A percentile compares a stretch with the other conserved stretches of the same genome.
phyloP scores from a whole-genome alignment of 1,140 invertebrate species.

The Uloborus diversus region DNA sequence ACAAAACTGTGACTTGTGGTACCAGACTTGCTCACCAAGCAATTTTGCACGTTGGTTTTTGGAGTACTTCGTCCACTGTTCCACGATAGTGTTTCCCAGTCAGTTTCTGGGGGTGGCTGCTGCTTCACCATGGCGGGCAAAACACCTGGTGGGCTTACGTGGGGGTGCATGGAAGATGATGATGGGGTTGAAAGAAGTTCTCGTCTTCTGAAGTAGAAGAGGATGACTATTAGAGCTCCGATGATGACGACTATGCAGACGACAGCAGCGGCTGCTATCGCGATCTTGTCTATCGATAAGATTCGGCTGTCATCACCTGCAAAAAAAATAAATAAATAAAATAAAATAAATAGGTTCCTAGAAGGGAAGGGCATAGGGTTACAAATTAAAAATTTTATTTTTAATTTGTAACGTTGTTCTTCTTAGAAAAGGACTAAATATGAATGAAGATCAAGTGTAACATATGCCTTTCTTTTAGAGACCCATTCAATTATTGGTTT shows the following conservation, averaged over 20 bases:
- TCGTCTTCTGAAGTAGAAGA: constrained; percentile 84
- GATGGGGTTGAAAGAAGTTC: constrained; percentile 43
- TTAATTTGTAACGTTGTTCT: too few species aligned
- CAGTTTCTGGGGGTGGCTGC: constrained; percentile 63
- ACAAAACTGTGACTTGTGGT: constrained; percentile 21
- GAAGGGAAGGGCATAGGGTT: too few species aligned
- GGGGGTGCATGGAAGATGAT: constrained; percentile 75
- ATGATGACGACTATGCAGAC: constrained; percentile 89
- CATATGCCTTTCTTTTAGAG: too few species aligned
- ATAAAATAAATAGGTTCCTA: too few species aligned
- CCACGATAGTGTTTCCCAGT: constrained; percentile 93
- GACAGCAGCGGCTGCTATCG: constrained; percentile 88
- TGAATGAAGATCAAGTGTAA: too few species aligned
- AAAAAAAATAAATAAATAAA: neutral
- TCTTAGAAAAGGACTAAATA: too few species aligned
- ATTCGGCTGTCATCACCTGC: constrained; percentile 25
- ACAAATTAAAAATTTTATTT: too few species aligned
- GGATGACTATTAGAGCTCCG: constrained; percentile 82
- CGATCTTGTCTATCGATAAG: constrained; percentile 92
- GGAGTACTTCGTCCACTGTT: constrained; percentile 89
- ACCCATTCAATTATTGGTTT: neutral
- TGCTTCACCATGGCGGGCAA: constrained; percentile 20
- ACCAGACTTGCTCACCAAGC: neutral
- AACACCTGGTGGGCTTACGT: constrained; percentile 29
- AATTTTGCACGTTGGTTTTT: constrained; percentile 75